Evolutionary conservation across 1,140 invertebrate genomes (phyloP).

Genomic region (Oryzaephilus surinamensis): DNA sequence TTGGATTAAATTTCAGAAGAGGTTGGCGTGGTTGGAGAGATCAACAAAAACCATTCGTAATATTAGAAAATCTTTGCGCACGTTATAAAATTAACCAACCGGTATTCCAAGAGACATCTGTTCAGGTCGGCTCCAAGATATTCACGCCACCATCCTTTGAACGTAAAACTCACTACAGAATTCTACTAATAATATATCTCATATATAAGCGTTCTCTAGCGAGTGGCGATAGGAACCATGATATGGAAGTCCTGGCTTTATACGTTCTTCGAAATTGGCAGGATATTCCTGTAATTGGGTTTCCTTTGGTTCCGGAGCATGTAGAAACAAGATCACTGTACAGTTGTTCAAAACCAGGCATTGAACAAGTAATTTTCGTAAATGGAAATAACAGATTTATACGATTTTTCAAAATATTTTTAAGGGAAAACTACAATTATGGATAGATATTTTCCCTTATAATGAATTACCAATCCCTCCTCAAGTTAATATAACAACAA

Average conservation of each 20-base stretch:
- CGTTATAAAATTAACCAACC: constrained; percentile 48
- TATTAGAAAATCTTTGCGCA: constrained; percentile 60
- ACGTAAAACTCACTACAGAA: background rate
- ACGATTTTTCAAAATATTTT: constrained; percentile 3
- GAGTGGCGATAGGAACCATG: constrained; percentile 8
- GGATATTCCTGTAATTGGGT: constrained; percentile 63
- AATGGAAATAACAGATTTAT: background rate
- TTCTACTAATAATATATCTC: background rate
- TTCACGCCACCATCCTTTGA: constrained; percentile 14
- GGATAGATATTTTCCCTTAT: constrained; percentile 78
- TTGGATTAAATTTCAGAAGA: constrained; percentile 28
- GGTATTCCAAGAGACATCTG: constrained; percentile 35
- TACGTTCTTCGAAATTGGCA: constrained; percentile 59
- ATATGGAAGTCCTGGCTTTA: constrained; percentile 53
- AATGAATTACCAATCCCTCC: constrained; percentile 44
- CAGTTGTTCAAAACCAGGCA: constrained; percentile 61
- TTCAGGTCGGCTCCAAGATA: constrained; percentile 39
- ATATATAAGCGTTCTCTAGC: constrained; percentile 14
- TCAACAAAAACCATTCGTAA: constrained; percentile 57
- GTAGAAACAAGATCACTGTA: constrained; percentile 76
- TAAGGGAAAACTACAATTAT: constrained; percentile 79
- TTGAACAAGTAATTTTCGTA: constrained; percentile 57
- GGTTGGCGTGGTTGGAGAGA: constrained; percentile 77
- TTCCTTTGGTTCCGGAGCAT: constrained; percentile 75
- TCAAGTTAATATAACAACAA: constrained; percentile 65